These are phyloP conservation scores for Calameuta filiformis DNA, from an alignment of 2,888 invertebrate species.

Conservation along the genomic window DNA sequence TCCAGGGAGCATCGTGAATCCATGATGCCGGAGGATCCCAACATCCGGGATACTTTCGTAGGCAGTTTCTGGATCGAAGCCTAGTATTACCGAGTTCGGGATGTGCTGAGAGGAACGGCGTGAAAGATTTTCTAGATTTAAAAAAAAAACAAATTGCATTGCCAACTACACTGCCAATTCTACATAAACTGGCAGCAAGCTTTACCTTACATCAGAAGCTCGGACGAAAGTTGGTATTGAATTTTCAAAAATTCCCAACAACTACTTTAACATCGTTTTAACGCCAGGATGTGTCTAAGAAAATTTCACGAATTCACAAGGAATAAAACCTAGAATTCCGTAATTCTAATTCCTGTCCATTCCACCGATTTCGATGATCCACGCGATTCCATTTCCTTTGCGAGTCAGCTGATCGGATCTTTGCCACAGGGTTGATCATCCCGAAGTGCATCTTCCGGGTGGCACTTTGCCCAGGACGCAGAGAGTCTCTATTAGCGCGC, in stretches of 20 bases:
- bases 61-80: background rate
- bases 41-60: background rate
- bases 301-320: too few species aligned
- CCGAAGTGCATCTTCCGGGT: background rate
- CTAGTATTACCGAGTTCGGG: background rate
- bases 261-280: background rate
- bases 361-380: background rate
- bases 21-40: background rate
- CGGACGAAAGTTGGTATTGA: too few species aligned
- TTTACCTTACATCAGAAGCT: too few species aligned
- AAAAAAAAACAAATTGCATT: background rate
- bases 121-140: background rate
- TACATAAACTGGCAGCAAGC: too few species aligned
- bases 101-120: background rate
- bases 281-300: too few species aligned
- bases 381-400: background rate
- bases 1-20: background rate
- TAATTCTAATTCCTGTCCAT: background rate
- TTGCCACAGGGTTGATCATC: background rate
- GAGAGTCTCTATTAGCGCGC: background rate
- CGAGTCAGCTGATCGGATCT: background rate
- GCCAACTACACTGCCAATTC: too few species aligned
- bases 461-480: background rate
- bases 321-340: too few species aligned
- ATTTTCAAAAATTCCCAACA: background rate